Evolutionary conservation across 2,113 vertebrate genomes (phyloP).

Genomic region (Caloenas nicobarica): DNA sequence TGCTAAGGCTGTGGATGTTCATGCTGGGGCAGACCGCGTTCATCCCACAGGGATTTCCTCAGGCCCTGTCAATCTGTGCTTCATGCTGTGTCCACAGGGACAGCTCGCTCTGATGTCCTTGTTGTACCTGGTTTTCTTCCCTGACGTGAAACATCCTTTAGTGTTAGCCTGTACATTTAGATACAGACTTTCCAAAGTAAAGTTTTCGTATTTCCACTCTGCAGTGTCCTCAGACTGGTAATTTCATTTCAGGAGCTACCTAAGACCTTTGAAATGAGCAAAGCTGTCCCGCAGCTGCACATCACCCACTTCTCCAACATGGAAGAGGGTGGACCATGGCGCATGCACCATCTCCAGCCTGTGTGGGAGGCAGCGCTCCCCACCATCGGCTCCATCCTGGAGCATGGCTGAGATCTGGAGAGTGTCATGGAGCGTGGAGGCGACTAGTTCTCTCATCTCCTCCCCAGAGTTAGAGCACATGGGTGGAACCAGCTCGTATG

Average conservation of each 20-base stretch:
- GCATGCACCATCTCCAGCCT: neutral
- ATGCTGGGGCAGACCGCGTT: neutral
- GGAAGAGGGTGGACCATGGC: neutral
- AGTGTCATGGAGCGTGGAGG: neutral
- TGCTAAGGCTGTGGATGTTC: neutral
- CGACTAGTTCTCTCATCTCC: neutral
- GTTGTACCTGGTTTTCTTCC: neutral
- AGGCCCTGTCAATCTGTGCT: neutral
- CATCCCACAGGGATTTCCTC: neutral
- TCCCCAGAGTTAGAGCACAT: neutral
- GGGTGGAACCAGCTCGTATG: neutral
- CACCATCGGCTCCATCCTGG: neutral
- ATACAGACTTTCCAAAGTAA: neutral
- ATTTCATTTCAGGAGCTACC: neutral
- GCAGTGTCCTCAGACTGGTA: neutral
- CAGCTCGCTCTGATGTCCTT: neutral
- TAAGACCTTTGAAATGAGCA: neutral
- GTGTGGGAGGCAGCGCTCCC: neutral
- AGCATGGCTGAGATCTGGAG: neutral
- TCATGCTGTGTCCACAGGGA: neutral
- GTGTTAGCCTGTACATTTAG: neutral
- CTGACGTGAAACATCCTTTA: neutral
- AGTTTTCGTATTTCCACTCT: neutral
- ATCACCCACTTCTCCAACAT: fast-evolving
- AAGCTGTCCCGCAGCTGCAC: neutral